phyloP scores from a whole-genome alignment of 2,797 vertebrate species.

The Propithecus deckenii region DNA sequence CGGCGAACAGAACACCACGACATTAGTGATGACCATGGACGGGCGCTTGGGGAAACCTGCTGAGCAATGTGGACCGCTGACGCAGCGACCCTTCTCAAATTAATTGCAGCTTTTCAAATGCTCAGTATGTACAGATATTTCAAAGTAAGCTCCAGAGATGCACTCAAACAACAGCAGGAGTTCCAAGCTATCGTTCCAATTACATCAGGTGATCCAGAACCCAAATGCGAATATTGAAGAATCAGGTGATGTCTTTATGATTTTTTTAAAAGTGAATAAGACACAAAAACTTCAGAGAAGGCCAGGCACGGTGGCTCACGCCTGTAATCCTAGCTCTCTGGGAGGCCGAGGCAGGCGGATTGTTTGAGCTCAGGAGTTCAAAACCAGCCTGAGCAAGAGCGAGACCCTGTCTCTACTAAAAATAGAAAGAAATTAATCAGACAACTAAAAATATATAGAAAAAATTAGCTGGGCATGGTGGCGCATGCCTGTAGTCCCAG shows the following conservation, averaged over 20 bases:
- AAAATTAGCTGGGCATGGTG: no score
- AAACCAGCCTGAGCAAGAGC: no score
- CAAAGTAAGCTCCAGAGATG: constrained; percentile 49
- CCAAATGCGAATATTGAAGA: not conserved
- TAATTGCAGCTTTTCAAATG: constrained; percentile 51
- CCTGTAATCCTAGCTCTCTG: no score
- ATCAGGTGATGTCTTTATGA: not conserved
- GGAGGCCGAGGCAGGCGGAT: no score
- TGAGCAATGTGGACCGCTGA: constrained; percentile 26
- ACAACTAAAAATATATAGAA: no score
- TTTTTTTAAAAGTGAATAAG: constrained; percentile 3
- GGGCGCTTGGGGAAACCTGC: constrained; percentile 2
- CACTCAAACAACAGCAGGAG: not conserved
- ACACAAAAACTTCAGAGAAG: not conserved
- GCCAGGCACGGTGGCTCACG: no score
- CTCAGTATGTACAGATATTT: constrained; percentile 54
- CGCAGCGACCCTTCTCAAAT: constrained; percentile 58
- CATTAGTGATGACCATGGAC: not conserved
- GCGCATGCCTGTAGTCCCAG: no score
- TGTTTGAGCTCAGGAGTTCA: no score
- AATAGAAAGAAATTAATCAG: no score
- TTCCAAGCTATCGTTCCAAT: not conserved
- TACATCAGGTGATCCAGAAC: not conserved
- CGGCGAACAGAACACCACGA: not conserved
- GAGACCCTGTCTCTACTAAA: no score